Percentiles rank a stretch among this genome's conserved stretches.
phyloP scores from a whole-genome alignment of 2,113 vertebrate genomes.

The Malurus alboscapulatus region DNA sequence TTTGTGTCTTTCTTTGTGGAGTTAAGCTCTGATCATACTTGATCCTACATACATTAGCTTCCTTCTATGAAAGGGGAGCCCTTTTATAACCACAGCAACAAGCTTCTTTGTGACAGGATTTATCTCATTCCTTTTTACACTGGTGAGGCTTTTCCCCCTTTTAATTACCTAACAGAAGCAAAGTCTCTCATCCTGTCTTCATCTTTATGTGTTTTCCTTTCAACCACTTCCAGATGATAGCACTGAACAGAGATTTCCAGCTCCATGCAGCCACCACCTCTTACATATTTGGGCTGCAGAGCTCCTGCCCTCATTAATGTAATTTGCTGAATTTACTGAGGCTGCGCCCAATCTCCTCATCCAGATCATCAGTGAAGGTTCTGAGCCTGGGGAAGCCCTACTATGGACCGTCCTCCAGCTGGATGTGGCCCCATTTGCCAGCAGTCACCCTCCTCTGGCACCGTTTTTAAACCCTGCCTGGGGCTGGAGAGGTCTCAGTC shows the following conservation, averaged over 20 bases:
- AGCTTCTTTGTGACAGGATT: slow-evolving; percentile 19
- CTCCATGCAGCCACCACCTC: neutral
- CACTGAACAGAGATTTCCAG: neutral
- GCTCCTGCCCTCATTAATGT: neutral
- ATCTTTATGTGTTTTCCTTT: slow-evolving; percentile 25
- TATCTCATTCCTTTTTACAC: neutral
- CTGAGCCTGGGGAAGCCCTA: neutral
- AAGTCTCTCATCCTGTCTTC: slow-evolving; percentile 21
- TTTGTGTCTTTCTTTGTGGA: neutral
- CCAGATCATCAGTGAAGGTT: neutral
- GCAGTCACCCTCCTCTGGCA: neutral
- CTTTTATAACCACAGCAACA: slow-evolving; percentile 6
- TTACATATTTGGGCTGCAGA: neutral
- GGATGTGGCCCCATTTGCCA: neutral
- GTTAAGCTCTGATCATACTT: neutral
- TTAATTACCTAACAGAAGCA: slow-evolving; percentile 55
- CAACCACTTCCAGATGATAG: slow-evolving; percentile 48
- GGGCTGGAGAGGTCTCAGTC: neutral
- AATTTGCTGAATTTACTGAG: neutral
- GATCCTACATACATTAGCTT: neutral
- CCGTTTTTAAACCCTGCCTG: fast-evolving
- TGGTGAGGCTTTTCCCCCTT: neutral
- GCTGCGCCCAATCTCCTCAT: neutral
- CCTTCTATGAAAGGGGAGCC: neutral
- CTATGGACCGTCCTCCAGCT: fast-evolving